Conservation (phyloP, 1,140 invertebrate genomes). For the Acromyrmex charruanus region DNA sequence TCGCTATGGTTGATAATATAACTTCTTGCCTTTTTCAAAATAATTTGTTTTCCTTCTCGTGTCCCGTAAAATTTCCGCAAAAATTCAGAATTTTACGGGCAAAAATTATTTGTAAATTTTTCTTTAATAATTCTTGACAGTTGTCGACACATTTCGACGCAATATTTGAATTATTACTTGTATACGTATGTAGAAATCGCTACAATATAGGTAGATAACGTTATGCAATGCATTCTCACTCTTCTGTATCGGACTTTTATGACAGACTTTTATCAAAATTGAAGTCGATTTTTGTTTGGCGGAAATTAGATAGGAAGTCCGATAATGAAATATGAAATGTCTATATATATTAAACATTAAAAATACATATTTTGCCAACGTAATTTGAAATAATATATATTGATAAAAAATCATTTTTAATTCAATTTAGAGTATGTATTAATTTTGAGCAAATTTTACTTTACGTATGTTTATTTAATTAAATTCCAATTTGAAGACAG, state of each 20-base stretch:
- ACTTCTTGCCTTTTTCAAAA: neutral
- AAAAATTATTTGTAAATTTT: slow-evolving; percentile 1
- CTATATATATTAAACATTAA: neutral
- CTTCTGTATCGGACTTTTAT: slow-evolving; percentile 16
- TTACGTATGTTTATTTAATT: too few relatives aligned
- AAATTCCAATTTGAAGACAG: neutral
- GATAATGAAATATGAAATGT: slow-evolving; percentile 27
- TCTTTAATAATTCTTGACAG: slow-evolving; percentile 10
- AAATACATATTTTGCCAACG: neutral
- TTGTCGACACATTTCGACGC: neutral
- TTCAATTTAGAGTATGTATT: neutral
- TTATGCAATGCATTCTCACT: neutral
- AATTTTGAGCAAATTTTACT: neutral
- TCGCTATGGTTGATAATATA: neutral
- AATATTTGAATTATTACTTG: neutral
- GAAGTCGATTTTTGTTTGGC: neutral
- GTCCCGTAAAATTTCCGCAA: neutral
- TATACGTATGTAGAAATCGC: neutral
- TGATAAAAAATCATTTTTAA: neutral
- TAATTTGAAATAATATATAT: neutral
- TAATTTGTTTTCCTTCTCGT: neutral
- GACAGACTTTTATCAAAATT: slow-evolving; percentile 16
- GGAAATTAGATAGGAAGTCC: neutral
- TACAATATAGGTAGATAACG: neutral
- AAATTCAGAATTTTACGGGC: slow-evolving; percentile 22